Evolutionary conservation across 2,113 vertebrate species (phyloP).

Genomic region (Calidris pugnax): DNA sequence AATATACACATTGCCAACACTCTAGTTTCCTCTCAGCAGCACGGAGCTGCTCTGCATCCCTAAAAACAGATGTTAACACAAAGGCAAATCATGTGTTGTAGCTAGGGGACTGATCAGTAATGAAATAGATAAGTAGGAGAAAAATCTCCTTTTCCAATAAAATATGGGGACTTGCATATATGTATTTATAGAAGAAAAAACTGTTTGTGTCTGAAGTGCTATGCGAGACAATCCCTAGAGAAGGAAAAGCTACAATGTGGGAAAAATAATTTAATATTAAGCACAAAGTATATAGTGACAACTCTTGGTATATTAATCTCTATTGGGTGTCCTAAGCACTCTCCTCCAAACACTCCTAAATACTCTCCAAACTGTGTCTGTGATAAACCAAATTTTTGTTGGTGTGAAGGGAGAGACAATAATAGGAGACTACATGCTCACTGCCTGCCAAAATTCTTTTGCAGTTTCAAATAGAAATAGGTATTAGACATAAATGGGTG

Average conservation of each 20-base stretch:
- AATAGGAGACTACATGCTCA: background rate
- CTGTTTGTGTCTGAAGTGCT: background rate
- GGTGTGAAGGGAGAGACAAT: background rate
- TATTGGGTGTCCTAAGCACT: background rate
- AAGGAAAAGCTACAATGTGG: background rate
- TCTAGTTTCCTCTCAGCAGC: background rate
- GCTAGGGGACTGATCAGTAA: background rate
- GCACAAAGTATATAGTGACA: background rate
- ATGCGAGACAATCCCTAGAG: background rate
- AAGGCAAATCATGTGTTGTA: background rate
- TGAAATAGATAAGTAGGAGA: background rate
- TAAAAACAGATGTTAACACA: background rate
- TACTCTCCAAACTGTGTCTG: background rate
- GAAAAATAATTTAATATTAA: background rate
- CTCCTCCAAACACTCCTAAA: background rate
- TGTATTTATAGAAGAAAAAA: background rate
- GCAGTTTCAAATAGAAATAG: background rate
- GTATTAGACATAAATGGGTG: background rate
- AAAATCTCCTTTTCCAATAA: background rate
- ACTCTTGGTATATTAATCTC: background rate
- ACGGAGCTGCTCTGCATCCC: background rate
- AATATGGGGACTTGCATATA: background rate
- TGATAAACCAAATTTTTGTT: background rate
- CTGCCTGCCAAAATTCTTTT: background rate
- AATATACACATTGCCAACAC: accelerated